Evolutionary conservation across 2,797 vertebrate species (phyloP).

Genomic region (Melanotaenia pygmaea): DNA sequence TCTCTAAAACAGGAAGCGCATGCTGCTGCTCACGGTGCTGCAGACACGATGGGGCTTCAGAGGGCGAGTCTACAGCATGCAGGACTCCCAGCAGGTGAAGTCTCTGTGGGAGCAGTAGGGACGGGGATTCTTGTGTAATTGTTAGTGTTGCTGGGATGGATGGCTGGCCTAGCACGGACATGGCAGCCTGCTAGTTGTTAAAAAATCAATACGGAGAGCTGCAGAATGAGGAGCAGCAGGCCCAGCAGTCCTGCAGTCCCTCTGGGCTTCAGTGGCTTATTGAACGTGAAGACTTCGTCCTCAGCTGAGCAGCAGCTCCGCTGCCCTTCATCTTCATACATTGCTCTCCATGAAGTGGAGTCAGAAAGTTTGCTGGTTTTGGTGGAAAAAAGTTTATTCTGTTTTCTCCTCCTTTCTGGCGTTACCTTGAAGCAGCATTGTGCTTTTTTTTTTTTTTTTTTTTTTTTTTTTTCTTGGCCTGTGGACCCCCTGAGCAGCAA

Average conservation of each 20-base stretch:
- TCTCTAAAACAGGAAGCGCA: no score
- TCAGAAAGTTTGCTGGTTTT: no score
- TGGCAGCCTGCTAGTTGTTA: background rate
- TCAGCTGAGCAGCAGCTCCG: background rate
- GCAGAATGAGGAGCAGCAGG: slow-evolving; percentile 19
- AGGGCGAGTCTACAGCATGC: no score
- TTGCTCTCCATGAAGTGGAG: no score
- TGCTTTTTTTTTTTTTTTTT: no score
- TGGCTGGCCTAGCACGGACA: slow-evolving; percentile 42
- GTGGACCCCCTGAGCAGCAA: slow-evolving; percentile 2
- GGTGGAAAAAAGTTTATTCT: no score
- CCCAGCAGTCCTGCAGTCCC: slow-evolving; percentile 10
- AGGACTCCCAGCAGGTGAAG: no score
- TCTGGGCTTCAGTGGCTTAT: slow-evolving; percentile 32
- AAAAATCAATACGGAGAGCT: slow-evolving; percentile 49
- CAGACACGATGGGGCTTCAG: no score
- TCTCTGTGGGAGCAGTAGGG: slow-evolving; percentile 22
- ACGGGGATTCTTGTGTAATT: slow-evolving; percentile 61
- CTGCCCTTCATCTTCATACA: no score
- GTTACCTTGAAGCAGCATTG: no score
- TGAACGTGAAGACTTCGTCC: slow-evolving; percentile 19
- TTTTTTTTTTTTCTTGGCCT: background rate
- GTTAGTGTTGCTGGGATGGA: slow-evolving; percentile 55
- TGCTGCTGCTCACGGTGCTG: no score
- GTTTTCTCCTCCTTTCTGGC: no score